These are phyloP conservation scores for Lineus longissimus DNA, from an alignment of 1,140 invertebrate genomes.

Conservation along the genomic window DNA sequence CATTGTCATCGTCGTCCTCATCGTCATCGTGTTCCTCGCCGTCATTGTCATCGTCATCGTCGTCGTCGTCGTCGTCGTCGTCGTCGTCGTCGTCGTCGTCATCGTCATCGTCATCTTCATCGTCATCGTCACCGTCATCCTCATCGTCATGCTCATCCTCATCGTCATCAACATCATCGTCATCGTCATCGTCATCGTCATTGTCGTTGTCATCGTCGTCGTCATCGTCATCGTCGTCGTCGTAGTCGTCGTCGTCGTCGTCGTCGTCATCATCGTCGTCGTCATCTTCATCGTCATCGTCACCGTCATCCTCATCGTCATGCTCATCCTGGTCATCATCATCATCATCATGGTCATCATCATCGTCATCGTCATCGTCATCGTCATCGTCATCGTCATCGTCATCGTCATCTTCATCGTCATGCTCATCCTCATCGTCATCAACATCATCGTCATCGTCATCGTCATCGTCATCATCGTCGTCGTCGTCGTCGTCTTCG, in stretches of 20 bases:
- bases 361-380: too few relatives aligned
- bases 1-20: constrained; percentile 15
- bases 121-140: too few relatives aligned
- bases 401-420: constrained; percentile 14
- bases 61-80: too few relatives aligned
- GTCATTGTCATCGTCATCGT: too few relatives aligned
- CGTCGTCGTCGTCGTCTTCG: too few relatives aligned
- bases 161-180: constrained; percentile 5
- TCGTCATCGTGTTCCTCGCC: constrained; percentile 7
- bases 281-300: neutral
- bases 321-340: neutral
- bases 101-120: too few relatives aligned
- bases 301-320: too few relatives aligned
- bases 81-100: too few relatives aligned
- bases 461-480: too few relatives aligned
- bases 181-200: constrained; percentile 14
- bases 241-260: constrained; percentile 7
- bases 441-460: too few relatives aligned
- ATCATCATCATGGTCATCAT: too few relatives aligned
- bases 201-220: constrained; percentile 11
- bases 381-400: constrained; percentile 6
- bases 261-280: neutral
- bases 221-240: too few relatives aligned
- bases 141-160: constrained; percentile 14
- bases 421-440: constrained; percentile 13